A percentile compares a stretch with the other conserved stretches of the same genome.
Evolutionary conservation across 2,797 vertebrate species (phyloP).

Genomic region (Eulemur rubriventer): DNA sequence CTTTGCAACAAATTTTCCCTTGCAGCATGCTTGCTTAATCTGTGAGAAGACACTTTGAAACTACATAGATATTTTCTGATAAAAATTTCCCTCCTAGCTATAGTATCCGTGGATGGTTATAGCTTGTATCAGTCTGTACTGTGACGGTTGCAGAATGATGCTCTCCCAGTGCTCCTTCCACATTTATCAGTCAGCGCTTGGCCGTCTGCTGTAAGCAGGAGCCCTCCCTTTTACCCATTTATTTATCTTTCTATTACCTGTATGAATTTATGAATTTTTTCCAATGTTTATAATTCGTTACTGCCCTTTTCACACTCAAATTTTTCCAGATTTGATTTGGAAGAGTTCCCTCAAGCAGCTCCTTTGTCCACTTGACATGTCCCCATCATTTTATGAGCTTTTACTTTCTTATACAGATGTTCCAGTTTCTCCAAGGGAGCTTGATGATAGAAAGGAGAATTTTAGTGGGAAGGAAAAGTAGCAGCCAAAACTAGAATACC

Average conservation of each 20-base stretch:
- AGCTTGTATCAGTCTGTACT: background rate
- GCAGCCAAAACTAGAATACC: background rate
- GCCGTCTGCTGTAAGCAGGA: background rate
- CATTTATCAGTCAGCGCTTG: background rate
- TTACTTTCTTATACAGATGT: background rate
- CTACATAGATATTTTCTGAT: background rate
- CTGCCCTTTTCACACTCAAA: background rate
- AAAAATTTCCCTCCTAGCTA: background rate
- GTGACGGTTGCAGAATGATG: background rate
- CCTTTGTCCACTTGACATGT: background rate
- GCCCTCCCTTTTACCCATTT: rapidly evolving
- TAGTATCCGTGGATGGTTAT: background rate
- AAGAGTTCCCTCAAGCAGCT: background rate
- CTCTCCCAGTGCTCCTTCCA: background rate
- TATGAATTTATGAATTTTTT: background rate
- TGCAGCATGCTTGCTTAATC: background rate
- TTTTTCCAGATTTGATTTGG: background rate
- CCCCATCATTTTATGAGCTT: background rate
- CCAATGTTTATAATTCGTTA: background rate
- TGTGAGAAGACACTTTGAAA: background rate
- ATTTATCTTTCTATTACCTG: background rate
- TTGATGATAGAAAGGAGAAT: background rate
- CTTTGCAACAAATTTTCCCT: background rate
- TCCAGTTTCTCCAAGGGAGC: background rate
- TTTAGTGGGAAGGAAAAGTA: background rate